Base-by-base conservation (phyloP, 1,140 invertebrate species). In the Zaprionus tsacasi region DNA sequence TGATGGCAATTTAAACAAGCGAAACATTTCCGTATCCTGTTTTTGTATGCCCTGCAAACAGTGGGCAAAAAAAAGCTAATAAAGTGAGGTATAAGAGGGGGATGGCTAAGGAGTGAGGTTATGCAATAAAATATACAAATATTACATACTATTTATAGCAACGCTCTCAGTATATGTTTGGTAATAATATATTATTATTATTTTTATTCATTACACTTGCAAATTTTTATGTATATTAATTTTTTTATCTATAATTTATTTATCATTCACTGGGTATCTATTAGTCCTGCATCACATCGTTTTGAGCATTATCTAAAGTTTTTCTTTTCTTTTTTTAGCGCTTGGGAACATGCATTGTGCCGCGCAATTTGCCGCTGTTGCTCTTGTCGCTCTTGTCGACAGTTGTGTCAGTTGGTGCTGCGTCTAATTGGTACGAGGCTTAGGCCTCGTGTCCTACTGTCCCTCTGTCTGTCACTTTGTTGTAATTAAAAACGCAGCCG, bases 1-100 rank as follows among this genome's bases (percentile, higher is more conserved):
- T 85, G 86, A 89, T 89, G 86, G 81, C 85, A 89, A 85, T 89
- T 89, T 89, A 85, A 90, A 76, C 75, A 78, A 75, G 71, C 72
- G 63, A 56, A 27, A 74, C 58, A 70, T 70, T 69, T 64, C 35
- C 69, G 73, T 36, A 65, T 50, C 21, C 25, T 56, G 38, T 69
- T 69, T 38, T 17, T 7, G 15, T 17, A 63, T 58, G 56, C 66
- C 52, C 71, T 50, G 33, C 17, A 71, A 15, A 5, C 17, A 50
- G 8, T 21, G 17, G 3, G 8, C 6, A 50, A 12, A 50, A 50
- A 6, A 10, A 25, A 50, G 45, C 40, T 45, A 45, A 45, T 50
- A 10, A 50, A 21, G 17, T 2, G 3, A 50, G 12, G 11, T n/a
- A 7, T 43, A 2, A 21, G 21, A 3, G 2, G n/a, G 7, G 2